phyloP scores from a whole-genome alignment of 2,888 invertebrate species.

The Trichopria drosophilae region DNA sequence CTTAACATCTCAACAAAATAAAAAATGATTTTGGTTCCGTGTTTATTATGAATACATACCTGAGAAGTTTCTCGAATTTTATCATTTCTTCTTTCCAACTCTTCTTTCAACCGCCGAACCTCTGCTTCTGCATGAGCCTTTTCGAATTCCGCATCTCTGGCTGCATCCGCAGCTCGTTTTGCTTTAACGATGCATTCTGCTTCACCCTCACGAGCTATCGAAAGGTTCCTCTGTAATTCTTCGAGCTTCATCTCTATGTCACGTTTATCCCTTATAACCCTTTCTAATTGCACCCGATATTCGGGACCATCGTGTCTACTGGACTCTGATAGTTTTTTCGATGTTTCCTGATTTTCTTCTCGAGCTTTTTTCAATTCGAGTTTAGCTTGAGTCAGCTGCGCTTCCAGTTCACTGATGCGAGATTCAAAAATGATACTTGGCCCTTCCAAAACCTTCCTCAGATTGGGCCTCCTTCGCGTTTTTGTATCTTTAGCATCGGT shows the following conservation, averaged over 20 bases:
- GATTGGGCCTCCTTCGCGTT: slow-evolving; percentile 51
- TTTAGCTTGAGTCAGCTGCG: slow-evolving; percentile 76
- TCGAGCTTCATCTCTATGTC: slow-evolving; percentile 61
- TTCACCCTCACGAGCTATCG: slow-evolving; percentile 68
- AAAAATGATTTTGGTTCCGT: no score
- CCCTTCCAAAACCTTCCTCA: slow-evolving; percentile 67
- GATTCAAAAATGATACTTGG: slow-evolving; percentile 84
- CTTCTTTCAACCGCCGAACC: slow-evolving; percentile 74
- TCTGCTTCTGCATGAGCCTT: slow-evolving; percentile 76
- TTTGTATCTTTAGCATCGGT: not conserved
- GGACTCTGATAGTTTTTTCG: slow-evolving; percentile 53
- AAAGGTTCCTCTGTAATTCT: slow-evolving; percentile 68
- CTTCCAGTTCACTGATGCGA: slow-evolving; percentile 80
- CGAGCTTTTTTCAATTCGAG: slow-evolving; percentile 76
- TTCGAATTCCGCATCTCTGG: slow-evolving; percentile 77
- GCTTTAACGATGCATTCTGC: slow-evolving; percentile 67
- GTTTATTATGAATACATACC: no score
- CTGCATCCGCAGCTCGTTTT: slow-evolving; percentile 71
- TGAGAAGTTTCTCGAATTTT: slow-evolving; percentile 74
- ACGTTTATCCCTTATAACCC: slow-evolving; percentile 46
- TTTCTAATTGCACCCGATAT: slow-evolving; percentile 46
- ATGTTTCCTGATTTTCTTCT: slow-evolving; percentile 65
- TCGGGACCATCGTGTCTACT: slow-evolving; percentile 32
- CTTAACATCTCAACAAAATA: no score
- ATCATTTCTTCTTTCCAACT: slow-evolving; percentile 75